Conservation (phyloP, 1,140 invertebrate species). For the Hyles vespertilio region DNA sequence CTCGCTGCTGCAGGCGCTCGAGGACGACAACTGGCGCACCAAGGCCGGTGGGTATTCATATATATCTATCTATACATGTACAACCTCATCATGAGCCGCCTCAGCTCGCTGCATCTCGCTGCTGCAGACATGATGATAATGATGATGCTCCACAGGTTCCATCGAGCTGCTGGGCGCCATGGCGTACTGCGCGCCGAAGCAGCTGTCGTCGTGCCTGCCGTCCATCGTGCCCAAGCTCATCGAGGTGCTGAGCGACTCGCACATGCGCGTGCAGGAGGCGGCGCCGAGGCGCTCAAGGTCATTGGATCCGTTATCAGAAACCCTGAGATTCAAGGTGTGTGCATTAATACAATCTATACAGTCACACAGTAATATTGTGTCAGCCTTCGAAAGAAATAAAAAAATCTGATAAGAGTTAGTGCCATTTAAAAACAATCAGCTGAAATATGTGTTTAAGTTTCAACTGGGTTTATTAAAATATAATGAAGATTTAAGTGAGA, state of each 20-base stretch:
- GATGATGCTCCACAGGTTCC: constrained; percentile 80
- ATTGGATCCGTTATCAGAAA: constrained; percentile 99
- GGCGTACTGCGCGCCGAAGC: constrained; percentile 99
- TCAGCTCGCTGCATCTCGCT: too few species aligned
- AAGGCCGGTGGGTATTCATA: constrained; percentile 85
- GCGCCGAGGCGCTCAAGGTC: constrained; percentile 94
- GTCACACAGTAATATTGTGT: too few species aligned
- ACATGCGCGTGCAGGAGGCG: constrained; percentile 98
- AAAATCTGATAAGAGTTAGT: too few species aligned
- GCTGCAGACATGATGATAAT: not conserved
- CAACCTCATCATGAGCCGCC: too few species aligned
- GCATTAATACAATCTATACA: too few species aligned
- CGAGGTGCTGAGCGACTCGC: constrained; percentile 97
- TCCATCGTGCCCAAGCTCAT: constrained; percentile 99
- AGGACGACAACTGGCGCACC: constrained; percentile 99
- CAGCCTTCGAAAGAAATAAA: too few species aligned
- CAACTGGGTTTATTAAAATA: too few species aligned
- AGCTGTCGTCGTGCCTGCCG: constrained; percentile 97
- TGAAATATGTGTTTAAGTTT: too few species aligned
- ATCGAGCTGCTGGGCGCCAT: constrained; percentile 97
- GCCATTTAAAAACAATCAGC: too few species aligned
- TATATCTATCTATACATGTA: too few species aligned
- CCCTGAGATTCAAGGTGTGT: constrained; percentile 95
- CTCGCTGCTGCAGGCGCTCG: constrained; percentile 92
- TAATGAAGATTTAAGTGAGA: too few species aligned